Conservation (phyloP, 2,113 vertebrate species). For the Fulica atra region DNA sequence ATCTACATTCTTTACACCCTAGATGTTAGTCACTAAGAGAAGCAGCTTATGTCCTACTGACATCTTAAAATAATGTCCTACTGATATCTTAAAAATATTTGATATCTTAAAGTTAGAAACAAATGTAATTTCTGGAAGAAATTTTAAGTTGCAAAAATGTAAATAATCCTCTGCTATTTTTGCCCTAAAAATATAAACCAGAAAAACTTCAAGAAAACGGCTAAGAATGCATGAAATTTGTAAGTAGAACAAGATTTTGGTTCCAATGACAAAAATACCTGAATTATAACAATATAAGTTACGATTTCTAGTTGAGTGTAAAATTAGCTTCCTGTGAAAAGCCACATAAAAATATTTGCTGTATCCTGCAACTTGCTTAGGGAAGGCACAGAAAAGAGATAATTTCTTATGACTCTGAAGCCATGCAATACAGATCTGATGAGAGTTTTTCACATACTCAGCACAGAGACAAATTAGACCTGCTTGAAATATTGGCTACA, state of each 20-base stretch:
- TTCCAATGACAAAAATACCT: neutral
- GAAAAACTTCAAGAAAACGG: neutral
- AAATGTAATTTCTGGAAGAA: neutral
- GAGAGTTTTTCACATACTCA: neutral
- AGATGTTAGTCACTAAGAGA: neutral
- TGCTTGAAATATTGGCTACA: neutral
- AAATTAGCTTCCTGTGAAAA: neutral
- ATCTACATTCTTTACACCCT: neutral
- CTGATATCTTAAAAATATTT: neutral
- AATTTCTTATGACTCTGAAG: neutral
- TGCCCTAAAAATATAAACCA: neutral
- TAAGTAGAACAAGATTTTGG: neutral
- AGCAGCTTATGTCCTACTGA: neutral
- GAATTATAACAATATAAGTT: neutral
- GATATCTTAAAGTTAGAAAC: neutral
- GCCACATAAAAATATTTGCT: neutral
- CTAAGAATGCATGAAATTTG: neutral
- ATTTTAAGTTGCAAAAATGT: neutral
- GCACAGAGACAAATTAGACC: neutral
- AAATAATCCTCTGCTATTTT: neutral
- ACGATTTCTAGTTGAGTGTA: neutral
- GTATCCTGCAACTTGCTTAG: neutral
- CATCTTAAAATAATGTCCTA: too few species aligned
- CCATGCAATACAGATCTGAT: accelerated
- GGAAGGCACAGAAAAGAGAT: neutral